Evolutionary conservation across 2,888 invertebrate genomes (phyloP).

Genomic region (Coenonympha glycerion): DNA sequence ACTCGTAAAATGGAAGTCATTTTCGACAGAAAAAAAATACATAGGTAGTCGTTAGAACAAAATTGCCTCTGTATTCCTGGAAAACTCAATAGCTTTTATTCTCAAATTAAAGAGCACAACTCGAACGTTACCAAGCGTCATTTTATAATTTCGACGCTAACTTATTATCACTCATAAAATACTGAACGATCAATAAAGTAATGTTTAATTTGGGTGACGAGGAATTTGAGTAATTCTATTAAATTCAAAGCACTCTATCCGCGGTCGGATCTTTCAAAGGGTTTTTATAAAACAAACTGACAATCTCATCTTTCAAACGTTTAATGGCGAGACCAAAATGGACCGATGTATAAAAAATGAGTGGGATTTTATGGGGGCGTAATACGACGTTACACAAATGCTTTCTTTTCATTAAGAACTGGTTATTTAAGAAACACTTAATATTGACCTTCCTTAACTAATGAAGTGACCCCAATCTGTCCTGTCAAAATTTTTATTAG

Average conservation of each 20-base stretch:
- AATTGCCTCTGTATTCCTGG: no score
- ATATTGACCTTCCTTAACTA: conserved; percentile 29
- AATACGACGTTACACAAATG: conserved; percentile 39
- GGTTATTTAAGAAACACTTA: conserved; percentile 28
- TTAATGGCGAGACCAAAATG: conserved; percentile 46
- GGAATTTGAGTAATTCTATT: conserved; percentile 1
- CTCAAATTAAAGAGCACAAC: background rate
- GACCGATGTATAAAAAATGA: conserved; percentile 37
- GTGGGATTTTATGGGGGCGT: conserved; percentile 53
- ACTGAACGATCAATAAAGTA: background rate
- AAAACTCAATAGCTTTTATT: background rate
- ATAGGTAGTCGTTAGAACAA: no score
- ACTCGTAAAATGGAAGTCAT: no score
- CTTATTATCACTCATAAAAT: background rate
- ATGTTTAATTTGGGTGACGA: background rate
- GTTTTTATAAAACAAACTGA: conserved; percentile 37
- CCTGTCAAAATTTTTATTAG: conserved; percentile 9
- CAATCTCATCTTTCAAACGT: conserved; percentile 52
- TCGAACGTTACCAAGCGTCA: background rate
- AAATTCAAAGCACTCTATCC: conserved; percentile 28
- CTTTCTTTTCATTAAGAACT: conserved; percentile 41
- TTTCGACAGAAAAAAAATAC: no score
- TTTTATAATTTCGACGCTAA: background rate
- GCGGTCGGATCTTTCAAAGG: conserved; percentile 31
- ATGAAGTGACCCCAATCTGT: conserved; percentile 16